These are phyloP conservation scores for Mormoops blainvillei DNA, from an alignment of 2,113 vertebrate genomes.

Conservation along the genomic window DNA sequence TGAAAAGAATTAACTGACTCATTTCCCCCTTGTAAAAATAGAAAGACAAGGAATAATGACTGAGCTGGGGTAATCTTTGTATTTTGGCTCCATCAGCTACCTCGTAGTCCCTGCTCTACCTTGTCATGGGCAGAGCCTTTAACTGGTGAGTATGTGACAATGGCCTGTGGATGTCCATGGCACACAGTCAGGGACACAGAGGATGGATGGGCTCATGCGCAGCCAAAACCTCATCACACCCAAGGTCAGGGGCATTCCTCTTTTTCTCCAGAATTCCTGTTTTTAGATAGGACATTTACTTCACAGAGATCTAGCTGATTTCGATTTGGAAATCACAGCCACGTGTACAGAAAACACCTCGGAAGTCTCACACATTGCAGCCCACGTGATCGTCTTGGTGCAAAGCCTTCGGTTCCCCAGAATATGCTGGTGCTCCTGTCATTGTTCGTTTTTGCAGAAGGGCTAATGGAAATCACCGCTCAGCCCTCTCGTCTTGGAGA, in stretches of 20 bases:
- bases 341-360: fast-evolving
- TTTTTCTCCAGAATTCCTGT: not conserved
- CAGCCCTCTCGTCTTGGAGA: not conserved
- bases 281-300: not conserved
- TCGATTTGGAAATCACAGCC: not conserved
- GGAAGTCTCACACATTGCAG: fast-evolving
- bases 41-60: not conserved
- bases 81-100: not conserved
- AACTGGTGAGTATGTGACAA: too few species aligned
- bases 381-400: fast-evolving
- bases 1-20: not conserved
- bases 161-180: too few species aligned
- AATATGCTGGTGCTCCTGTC: not conserved
- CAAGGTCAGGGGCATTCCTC: not conserved
- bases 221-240: not conserved
- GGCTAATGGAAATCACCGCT: not conserved
- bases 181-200: fast-evolving
- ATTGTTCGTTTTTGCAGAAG: not conserved
- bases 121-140: not conserved
- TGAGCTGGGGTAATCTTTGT: not conserved
- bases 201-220: fast-evolving
- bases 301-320: not conserved
- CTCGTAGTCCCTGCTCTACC: fast-evolving
- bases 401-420: not conserved
- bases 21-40: not conserved